Base-by-base conservation (phyloP, 2,888 invertebrate species). In the Archaeoteleia sp. region DNA sequence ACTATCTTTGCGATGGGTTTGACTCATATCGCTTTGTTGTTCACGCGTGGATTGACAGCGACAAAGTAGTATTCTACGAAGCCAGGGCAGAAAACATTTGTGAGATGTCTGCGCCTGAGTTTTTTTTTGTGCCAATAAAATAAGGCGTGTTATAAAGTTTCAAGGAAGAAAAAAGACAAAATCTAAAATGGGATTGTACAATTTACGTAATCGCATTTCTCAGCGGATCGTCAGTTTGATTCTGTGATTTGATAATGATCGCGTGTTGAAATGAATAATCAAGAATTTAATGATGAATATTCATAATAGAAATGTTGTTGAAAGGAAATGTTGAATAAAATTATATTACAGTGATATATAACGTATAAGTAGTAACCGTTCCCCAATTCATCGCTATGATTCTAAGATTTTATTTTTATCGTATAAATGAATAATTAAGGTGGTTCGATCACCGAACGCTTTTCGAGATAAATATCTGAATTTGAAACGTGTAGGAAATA, bases 31-130 rank as follows among this genome's bases (percentile, higher is more conserved):
- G 57, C 45, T 57, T 51, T 51, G 57, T 63, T 51, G 57, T 51
- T 63, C 51, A 57, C 40, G 55, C 63, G 49, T 45, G 45, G 27
- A 55, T 55, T 63, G 55, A 63, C 63, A 63, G 55, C 55, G 63
- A 51, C 35, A 48, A 62, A 54, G 48, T 54, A 46, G 15, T 34
- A 10, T 46, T 62, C 45, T 35, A 34, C 43, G 60, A 58, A 57
- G 34, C 37, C 17, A 20, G 15, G 30, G 39, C 35, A 53, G 46
- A 53, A 53, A 61, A 27, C 37, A 46, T 58, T 45, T 53, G 45
- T 46, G 39, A 51, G 49, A 45, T 12, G 45, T 53, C 14, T 37
- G 27, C 15, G 13, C 9, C 8, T 12, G 30, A 9, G 2, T 1
- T 45, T 55, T 1, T 45, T 55, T 35, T 55, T 55, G 7, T 35